Conservation (phyloP, 1,140 invertebrate species). For the Drosophila asahinai region DNA sequence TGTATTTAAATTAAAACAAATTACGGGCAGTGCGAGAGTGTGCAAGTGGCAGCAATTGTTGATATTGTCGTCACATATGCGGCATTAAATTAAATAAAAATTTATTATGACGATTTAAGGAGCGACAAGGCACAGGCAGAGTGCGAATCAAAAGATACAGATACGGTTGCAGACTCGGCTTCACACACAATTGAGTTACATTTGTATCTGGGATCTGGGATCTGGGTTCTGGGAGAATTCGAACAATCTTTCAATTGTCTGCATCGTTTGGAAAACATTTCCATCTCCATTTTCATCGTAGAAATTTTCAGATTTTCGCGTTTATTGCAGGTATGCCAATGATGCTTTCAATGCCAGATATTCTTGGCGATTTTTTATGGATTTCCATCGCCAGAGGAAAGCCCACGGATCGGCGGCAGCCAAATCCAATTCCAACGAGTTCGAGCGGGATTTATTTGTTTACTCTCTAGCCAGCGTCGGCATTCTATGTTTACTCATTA, state of each 20-base stretch:
- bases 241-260: conserved; percentile 62
- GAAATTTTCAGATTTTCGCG: conserved; percentile 22
- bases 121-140: conserved; percentile 54
- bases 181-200: conserved; percentile 74
- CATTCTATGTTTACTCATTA: conserved; percentile 25
- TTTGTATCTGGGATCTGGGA: conserved; percentile 25
- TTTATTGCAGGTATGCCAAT: conserved; percentile 25
- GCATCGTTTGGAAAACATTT: conserved; percentile 35
- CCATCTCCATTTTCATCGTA: conserved; percentile 16
- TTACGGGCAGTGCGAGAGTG: conserved; percentile 64
- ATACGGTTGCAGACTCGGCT: conserved; percentile 24
- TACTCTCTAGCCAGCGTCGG: conserved; percentile 11
- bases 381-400: conserved; percentile 4
- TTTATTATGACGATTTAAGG: conserved; percentile 81
- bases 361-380: conserved; percentile 13
- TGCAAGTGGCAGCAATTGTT: conserved; percentile 73
- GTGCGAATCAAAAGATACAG: conserved; percentile 63
- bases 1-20: conserved; percentile 83
- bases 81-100: conserved; percentile 82
- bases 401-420: conserved; percentile 1
- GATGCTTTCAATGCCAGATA: conserved; percentile 20
- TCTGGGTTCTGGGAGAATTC: conserved; percentile 18
- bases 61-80: conserved; percentile 65
- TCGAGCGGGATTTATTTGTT: conserved; percentile 54
- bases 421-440: conserved; percentile 42